Base-by-base conservation (phyloP, 2,113 vertebrate genomes). In the Tragelaphus strepsiceros region DNA sequence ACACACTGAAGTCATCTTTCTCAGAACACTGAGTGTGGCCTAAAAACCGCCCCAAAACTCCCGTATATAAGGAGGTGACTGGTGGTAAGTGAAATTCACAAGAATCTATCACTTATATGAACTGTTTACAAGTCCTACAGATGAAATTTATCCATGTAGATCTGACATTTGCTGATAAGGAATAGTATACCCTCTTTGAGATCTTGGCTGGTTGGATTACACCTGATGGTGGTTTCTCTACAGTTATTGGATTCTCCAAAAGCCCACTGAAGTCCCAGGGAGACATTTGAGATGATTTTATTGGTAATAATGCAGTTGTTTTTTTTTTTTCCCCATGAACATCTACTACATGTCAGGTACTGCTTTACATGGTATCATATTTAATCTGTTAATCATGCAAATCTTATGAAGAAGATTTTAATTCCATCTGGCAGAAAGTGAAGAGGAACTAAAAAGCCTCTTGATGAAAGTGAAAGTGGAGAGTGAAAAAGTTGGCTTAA, bases 51-150 rank as follows among this genome's bases (percentile, higher is more conserved):
- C 11, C 1, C 11, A 61, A 96, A 26, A 78, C 89, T 93, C 49
- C 91, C 51, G 26, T 90, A 59, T 22, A 28, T 58, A 90, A 77
- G 24, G 90, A 84, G 1, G 88, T 2, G 32, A 94, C 58, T 17
- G 67, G 90, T 24, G 94, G 30, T 7, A 90, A 95, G 90, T 80
- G 81, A 98, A 56, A 80, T 93, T 97, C 91, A 35, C 7, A n/a
- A 90, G 39, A 74, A 49, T 59, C 1, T n/a, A 12, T 77, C 51
- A 61, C 9, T 59, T 30, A 58, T 35, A 35, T 3, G 6, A 77
- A 30, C 32, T 53, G 14, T 39, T 88, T 28, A 35, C 12, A 91
- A n/a, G n/a, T 89, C 17, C 13, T 10, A 28, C 10, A 2, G 74
- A 51, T 67, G 59, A 9, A 26, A 10, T 3, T 61, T 82, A 9